Conservation (phyloP, 2,888 invertebrate species). For the Protonemura montana region DNA sequence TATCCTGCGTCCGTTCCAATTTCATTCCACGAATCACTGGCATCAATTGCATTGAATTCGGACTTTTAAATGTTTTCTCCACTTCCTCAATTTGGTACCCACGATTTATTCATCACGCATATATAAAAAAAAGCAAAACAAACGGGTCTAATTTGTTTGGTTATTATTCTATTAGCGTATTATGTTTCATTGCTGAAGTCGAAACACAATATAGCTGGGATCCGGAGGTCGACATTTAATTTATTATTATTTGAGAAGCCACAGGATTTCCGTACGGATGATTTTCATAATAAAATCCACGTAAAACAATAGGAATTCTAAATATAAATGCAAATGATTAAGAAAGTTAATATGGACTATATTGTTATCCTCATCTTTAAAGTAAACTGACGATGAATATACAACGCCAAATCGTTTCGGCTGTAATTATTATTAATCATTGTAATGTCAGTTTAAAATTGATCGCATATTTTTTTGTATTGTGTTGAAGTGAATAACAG, state of each 20-base stretch:
- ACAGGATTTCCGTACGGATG: slow-evolving; percentile 48
- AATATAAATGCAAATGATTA: slow-evolving; percentile 35
- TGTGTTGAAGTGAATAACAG: background rate
- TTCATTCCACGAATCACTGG: background rate
- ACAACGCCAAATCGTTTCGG: slow-evolving; percentile 21
- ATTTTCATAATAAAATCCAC: slow-evolving; percentile 46
- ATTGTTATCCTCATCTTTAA: slow-evolving; percentile 7
- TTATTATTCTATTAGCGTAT: slow-evolving; percentile 46
- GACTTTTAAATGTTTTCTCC: slow-evolving; percentile 32
- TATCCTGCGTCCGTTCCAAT: background rate
- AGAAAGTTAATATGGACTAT: slow-evolving; percentile 34
- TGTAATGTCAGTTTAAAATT: slow-evolving; percentile 12
- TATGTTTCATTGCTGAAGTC: slow-evolving; percentile 48
- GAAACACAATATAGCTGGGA: slow-evolving; percentile 48
- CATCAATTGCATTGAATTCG: slow-evolving; percentile 33
- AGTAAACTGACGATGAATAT: slow-evolving; percentile 8
- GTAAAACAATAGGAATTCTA: slow-evolving; percentile 35
- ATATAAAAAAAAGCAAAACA: slow-evolving; percentile 38
- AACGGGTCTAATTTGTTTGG: slow-evolving; percentile 42
- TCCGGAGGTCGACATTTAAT: slow-evolving; percentile 39
- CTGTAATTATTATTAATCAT: slow-evolving; percentile 26
- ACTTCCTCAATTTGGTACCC: slow-evolving; percentile 39
- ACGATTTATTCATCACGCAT: slow-evolving; percentile 47
- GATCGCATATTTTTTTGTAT: background rate
- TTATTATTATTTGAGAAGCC: slow-evolving; percentile 40